Base-by-base conservation (phyloP, 2,797 vertebrate genomes). In the Myotis findleyi region DNA sequence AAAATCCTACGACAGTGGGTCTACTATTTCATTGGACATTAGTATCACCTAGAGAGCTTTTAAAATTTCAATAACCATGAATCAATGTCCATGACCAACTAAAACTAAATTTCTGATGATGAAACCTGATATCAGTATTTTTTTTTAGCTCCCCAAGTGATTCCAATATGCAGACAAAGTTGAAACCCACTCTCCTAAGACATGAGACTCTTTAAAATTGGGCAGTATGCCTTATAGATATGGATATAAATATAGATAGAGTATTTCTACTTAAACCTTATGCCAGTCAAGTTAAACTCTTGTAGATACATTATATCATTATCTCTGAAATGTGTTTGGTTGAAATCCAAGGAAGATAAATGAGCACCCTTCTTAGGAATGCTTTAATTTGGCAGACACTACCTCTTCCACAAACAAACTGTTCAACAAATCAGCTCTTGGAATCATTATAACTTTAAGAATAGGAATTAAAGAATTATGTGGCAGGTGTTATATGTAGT, bases 201-300 rank as follows among this genome's bases (percentile, higher is more conserved):
- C 53, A 94, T 1, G 3, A 84, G 10, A 33, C 8, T 81, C 38
- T 36, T 88, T 51, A 41, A 93, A 93, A 84, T 5, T 33, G 20
- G 88, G 57, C 86, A 95, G 2, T 1, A 47, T 73, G 82, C 30
- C 89, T 95, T 47, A 94, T 93, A 75, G 83, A 41, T 83, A 47
- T 33, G 7, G 87, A 83, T 84, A 87, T 47, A 51, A 94, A 93
- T 64, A 73, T 89, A 95, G 33, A 92, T 91, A 25, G 94, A 96
- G 89, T 93, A 96, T 97, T 97, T 97, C 95, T 93, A 94, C 90
- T 89, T 92, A 97, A 96, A 95, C 90, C 93, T 94, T 97, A 97
- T 96, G 92, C 82, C 92, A 97, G 82, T 96, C 94, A 97, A 91
- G 69, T 72, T 95, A 90, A 95, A 96, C 69, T 92, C 96, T 83